These are phyloP conservation scores for Apamea anceps DNA, from an alignment of 2,888 invertebrate species.

Conservation along the genomic window DNA sequence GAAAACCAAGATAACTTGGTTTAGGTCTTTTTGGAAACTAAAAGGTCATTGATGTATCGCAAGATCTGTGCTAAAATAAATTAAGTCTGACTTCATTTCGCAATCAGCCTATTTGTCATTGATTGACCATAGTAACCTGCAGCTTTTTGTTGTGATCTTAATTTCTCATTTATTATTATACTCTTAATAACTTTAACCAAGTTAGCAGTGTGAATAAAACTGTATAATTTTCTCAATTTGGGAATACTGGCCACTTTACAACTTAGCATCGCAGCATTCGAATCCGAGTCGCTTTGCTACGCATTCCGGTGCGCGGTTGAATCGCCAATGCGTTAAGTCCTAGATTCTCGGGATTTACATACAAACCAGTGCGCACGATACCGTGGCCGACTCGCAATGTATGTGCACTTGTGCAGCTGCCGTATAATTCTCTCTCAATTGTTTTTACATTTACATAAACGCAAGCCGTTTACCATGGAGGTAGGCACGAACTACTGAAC, in stretches of 20 bases:
- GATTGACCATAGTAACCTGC: no score
- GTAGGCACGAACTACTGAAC: neutral
- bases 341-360: constrained; percentile 56
- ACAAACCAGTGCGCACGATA: constrained; percentile 51
- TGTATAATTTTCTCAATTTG: neutral
- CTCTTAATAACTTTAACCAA: neutral
- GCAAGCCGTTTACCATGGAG: neutral
- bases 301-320: constrained; percentile 28
- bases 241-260: neutral
- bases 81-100: neutral
- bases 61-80: constrained; percentile 9
- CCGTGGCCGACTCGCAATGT: constrained; percentile 16
- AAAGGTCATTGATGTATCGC: constrained; percentile 21
- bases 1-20: constrained; percentile 32
- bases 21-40: constrained; percentile 22
- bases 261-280: constrained; percentile 4
- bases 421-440: constrained; percentile 45
- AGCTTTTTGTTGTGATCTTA: no score
- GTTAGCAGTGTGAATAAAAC: neutral
- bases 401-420: constrained; percentile 53
- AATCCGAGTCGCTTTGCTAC: constrained; percentile 21
- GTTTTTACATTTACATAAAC: constrained; percentile 48
- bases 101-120: neutral
- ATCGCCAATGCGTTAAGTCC: constrained; percentile 57
- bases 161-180: neutral